A percentile compares a stretch with the other conserved stretches of the same genome.
Evolutionary conservation across 1,140 invertebrate species (phyloP).

Genomic region (Trachymyrmex septentrionalis): DNA sequence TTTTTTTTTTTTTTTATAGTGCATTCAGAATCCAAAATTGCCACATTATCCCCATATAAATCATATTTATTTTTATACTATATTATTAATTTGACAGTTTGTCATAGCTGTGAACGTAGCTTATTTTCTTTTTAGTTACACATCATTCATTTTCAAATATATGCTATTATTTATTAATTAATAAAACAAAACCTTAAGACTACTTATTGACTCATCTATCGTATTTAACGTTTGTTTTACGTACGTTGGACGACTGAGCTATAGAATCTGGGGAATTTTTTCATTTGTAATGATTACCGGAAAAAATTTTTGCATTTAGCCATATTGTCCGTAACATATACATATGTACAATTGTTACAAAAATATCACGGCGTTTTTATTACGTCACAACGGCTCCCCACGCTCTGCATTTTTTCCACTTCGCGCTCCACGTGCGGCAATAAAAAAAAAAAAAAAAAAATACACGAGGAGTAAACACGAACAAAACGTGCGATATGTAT

Average conservation of each 20-base stretch:
- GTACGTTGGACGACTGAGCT: not conserved
- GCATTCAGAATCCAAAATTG: no score
- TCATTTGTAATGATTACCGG: not conserved
- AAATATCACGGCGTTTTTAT: conserved; percentile 24
- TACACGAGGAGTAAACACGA: not conserved
- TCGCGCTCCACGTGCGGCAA: not conserved
- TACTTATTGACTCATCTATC: no score
- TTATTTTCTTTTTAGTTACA: no score
- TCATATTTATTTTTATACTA: no score
- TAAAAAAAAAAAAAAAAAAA: conserved; percentile 47
- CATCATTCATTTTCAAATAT: no score
- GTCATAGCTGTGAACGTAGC: no score
- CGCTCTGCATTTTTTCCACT: conserved; percentile 6
- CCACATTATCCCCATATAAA: no score
- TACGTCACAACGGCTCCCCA: not conserved
- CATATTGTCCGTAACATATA: not conserved
- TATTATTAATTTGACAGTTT: no score
- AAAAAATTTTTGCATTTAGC: not conserved
- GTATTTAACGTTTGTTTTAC: not conserved
- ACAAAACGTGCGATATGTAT: conserved; percentile 38
- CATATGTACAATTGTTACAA: not conserved
- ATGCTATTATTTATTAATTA: no score
- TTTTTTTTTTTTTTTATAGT: no score
- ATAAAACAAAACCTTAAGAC: no score
- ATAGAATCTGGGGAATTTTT: not conserved